These are phyloP conservation scores for Chrysaora quinquecirrha DNA, from an alignment of 30 jellyfish, hydroid and myxozoan species.

Conservation along the genomic window DNA sequence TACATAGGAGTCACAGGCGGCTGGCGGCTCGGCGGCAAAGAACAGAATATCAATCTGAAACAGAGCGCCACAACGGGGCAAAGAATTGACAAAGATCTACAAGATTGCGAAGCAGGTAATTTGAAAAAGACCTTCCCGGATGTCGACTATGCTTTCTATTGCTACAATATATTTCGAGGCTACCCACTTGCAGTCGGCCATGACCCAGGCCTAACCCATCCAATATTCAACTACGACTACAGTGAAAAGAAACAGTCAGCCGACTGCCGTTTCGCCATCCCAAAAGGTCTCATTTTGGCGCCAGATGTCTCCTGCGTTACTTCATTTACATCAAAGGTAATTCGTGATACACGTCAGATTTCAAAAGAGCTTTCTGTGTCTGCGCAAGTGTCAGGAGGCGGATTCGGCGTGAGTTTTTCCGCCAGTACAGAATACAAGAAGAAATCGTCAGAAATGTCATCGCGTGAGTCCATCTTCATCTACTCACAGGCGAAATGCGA, in stretches of 20 bases:
- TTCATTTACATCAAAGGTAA: slow-evolving; percentile 44
- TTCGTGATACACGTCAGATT: slow-evolving; percentile 48
- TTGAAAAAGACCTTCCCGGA: slow-evolving; percentile 59
- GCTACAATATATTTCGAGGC: slow-evolving; percentile 58
- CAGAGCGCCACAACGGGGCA: slow-evolving; percentile 6
- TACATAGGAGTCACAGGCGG: neutral
- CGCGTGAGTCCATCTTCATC: slow-evolving; percentile 48
- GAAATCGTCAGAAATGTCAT: slow-evolving; percentile 40
- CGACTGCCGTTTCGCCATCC: slow-evolving; percentile 63
- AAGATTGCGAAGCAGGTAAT: slow-evolving; percentile 16
- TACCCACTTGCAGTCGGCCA: slow-evolving; percentile 72
- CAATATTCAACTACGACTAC: slow-evolving; percentile 60
- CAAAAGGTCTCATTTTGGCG: slow-evolving; percentile 57
- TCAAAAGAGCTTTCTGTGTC: slow-evolving; percentile 28
- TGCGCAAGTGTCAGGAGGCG: slow-evolving; percentile 61
- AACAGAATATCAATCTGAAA: neutral
- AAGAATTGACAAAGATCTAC: neutral
- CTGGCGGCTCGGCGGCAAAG: neutral
- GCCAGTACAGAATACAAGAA: slow-evolving; percentile 53
- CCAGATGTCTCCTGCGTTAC: slow-evolving; percentile 76
- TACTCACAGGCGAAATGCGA: slow-evolving; percentile 63
- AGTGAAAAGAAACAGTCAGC: slow-evolving; percentile 32
- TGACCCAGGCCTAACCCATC: slow-evolving; percentile 77
- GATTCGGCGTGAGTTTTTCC: slow-evolving; percentile 70
- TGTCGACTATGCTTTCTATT: slow-evolving; percentile 70